Conservation (phyloP, 92 coral and sea anemone genomes). For the Epizoanthus rinbou region DNA sequence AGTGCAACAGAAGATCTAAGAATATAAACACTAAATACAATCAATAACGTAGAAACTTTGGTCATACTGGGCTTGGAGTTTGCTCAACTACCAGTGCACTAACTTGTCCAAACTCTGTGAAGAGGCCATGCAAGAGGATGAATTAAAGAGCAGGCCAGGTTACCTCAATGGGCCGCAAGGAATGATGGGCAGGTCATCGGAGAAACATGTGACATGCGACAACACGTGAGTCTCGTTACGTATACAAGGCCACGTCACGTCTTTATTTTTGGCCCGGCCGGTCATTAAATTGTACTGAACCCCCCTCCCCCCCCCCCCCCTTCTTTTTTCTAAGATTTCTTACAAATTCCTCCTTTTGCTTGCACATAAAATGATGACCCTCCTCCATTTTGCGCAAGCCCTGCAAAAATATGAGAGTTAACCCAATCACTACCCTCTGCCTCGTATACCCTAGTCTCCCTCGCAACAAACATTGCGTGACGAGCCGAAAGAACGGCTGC, state of each 20-base stretch:
- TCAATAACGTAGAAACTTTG: not conserved
- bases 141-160: constrained; percentile 16
- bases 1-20: not conserved
- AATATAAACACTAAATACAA: not conserved
- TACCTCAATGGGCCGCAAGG: not conserved
- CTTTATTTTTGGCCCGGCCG: not conserved
- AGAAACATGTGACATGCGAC: constrained; percentile 1
- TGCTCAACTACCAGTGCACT: not conserved
- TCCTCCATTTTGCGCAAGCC: too few relatives aligned
- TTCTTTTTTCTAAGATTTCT: too few relatives aligned
- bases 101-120: not conserved
- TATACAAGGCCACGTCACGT: not conserved
- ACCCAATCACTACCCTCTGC: too few relatives aligned
- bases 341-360: too few relatives aligned
- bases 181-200: constrained; percentile 17
- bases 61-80: not conserved
- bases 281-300: too few relatives aligned
- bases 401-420: too few relatives aligned
- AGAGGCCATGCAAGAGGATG: not conserved
- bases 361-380: too few relatives aligned
- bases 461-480: too few relatives aligned
- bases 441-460: too few relatives aligned
- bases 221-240: not conserved
- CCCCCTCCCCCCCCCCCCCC: too few relatives aligned
- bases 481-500: too few relatives aligned